These are phyloP conservation scores for Platycheirus rosarum DNA, from an alignment of 2,888 invertebrate species.

Conservation along the genomic window DNA sequence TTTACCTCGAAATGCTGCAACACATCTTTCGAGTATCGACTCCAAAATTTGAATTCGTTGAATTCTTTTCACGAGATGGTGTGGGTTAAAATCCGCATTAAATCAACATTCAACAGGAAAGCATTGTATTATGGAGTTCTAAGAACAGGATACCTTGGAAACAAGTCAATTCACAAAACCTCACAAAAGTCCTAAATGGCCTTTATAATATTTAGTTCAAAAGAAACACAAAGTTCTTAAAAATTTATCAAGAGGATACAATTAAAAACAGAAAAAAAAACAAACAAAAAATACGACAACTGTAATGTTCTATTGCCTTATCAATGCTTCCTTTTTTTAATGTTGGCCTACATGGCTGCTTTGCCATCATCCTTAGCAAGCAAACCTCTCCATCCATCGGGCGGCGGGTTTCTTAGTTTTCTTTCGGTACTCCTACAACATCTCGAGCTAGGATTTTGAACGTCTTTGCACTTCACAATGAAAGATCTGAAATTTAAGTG, in stretches of 20 bases:
- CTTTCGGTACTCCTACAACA: slow-evolving; percentile 8
- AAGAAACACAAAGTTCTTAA: slow-evolving; percentile 19
- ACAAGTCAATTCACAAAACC: slow-evolving; percentile 32
- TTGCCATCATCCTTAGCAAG: background rate
- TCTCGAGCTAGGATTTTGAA: slow-evolving; percentile 14
- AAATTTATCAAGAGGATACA: too few species aligned
- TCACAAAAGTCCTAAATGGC: slow-evolving; percentile 24
- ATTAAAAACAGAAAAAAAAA: slow-evolving; percentile 7
- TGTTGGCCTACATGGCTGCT: slow-evolving; percentile 38
- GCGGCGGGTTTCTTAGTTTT: slow-evolving; percentile 12
- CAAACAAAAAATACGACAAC: slow-evolving; percentile 23
- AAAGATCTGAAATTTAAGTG: slow-evolving; percentile 77
- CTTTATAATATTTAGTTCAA: slow-evolving; percentile 38
- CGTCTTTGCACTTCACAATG: slow-evolving; percentile 44
- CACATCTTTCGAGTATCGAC: too few species aligned
- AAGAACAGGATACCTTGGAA: slow-evolving; percentile 16
- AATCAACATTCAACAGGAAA: slow-evolving; percentile 14
- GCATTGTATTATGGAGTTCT: background rate
- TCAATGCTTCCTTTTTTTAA: slow-evolving; percentile 3
- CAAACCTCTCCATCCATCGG: slow-evolving; percentile 22
- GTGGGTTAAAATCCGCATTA: slow-evolving; percentile 26
- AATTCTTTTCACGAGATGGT: background rate
- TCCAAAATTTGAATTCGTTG: too few species aligned
- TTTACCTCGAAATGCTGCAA: too few species aligned
- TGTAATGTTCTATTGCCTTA: slow-evolving; percentile 14